Evolutionary conservation across 2,888 invertebrate genomes (phyloP).

Genomic region (Hylaea fasciaria): DNA sequence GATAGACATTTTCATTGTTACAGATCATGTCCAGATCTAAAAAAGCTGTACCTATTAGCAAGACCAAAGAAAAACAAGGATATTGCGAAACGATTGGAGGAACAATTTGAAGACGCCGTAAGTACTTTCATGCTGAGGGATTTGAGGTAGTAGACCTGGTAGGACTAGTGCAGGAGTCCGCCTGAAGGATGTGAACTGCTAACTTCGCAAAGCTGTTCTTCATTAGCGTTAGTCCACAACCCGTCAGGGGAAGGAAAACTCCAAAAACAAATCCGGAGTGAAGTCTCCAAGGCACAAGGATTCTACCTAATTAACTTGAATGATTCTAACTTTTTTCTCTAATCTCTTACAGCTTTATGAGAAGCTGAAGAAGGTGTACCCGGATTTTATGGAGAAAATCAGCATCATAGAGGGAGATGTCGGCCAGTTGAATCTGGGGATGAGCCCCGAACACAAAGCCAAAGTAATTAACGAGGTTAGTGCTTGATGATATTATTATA

Average conservation of each 20-base stretch:
- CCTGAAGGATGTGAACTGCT: too few species aligned
- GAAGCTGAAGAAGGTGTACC: conserved; percentile 43
- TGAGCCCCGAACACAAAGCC: conserved; percentile 45
- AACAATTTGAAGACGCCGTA: conserved; percentile 50
- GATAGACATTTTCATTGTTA: too few species aligned
- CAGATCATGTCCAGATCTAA: conserved; percentile 80
- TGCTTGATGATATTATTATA: neutral
- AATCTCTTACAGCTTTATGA: conserved; percentile 48
- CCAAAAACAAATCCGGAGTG: too few species aligned
- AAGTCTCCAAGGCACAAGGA: too few species aligned
- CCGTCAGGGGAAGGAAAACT: too few species aligned
- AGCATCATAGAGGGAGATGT: conserved; percentile 52
- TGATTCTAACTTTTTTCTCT: too few species aligned
- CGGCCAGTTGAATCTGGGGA: conserved; percentile 46
- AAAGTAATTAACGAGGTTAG: conserved; percentile 47
- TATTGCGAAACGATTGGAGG: conserved; percentile 53
- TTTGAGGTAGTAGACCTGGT: too few species aligned
- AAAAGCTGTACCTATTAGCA: conserved; percentile 78
- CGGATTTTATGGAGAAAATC: conserved; percentile 48
- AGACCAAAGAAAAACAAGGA: conserved; percentile 85
- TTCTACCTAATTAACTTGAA: too few species aligned
- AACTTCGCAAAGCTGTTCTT: too few species aligned
- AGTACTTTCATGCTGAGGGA: conserved; percentile 33
- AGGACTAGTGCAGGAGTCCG: too few species aligned
- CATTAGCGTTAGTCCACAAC: too few species aligned